Evolutionary conservation across 2,888 invertebrate genomes (phyloP).

Genomic region (Hypsopygia costalis): DNA sequence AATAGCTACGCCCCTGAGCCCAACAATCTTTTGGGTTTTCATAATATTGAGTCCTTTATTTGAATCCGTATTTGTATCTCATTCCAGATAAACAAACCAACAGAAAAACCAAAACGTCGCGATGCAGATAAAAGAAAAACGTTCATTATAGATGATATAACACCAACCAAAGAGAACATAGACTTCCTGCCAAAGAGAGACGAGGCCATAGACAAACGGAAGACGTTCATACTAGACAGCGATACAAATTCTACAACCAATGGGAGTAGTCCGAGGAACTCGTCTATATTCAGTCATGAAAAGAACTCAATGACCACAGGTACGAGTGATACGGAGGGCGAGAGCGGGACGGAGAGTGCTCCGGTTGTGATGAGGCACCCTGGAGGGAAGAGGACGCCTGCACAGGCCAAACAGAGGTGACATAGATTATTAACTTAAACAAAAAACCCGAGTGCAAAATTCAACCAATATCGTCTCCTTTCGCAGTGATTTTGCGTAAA

Average conservation of each 20-base stretch:
- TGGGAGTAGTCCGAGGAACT: constrained; percentile 69
- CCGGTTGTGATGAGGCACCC: constrained; percentile 56
- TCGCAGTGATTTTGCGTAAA: too few species aligned
- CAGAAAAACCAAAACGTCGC: constrained; percentile 50
- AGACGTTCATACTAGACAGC: constrained; percentile 70
- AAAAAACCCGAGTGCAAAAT: too few species aligned
- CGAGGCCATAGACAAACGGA: constrained; percentile 56
- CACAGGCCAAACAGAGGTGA: constrained; percentile 58
- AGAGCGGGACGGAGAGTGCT: constrained; percentile 67
- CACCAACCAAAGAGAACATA: constrained; percentile 63
- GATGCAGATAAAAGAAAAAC: constrained; percentile 60
- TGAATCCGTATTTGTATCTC: too few species aligned
- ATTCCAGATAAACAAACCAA: constrained; percentile 52
- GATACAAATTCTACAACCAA: constrained; percentile 73
- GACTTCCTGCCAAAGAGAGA: constrained; percentile 49
- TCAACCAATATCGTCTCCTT: too few species aligned
- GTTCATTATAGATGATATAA: constrained; percentile 61
- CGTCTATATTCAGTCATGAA: constrained; percentile 69
- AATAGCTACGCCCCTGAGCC: too few species aligned
- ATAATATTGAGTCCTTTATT: too few species aligned
- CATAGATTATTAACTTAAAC: too few species aligned
- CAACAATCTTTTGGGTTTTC: too few species aligned
- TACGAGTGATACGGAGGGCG: constrained; percentile 66
- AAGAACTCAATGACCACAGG: constrained; percentile 36
- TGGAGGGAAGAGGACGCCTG: constrained; percentile 37